phyloP scores from a whole-genome alignment of 2,888 invertebrate species.

The Melipona bicolor region DNA sequence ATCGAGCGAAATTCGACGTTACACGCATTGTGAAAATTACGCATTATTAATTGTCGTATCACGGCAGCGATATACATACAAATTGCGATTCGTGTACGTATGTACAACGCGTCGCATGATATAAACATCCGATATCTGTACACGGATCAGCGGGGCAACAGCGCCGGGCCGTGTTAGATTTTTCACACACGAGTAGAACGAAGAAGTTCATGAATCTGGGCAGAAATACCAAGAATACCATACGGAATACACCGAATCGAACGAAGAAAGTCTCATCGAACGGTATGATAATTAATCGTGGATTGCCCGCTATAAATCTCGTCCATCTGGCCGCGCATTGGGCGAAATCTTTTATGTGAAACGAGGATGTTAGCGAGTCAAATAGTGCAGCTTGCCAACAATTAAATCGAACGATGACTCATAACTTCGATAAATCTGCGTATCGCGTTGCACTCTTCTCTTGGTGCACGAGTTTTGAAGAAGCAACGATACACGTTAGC shows the following conservation, averaged over 20 bases:
- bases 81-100: slow-evolving; percentile 12
- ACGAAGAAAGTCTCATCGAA: slow-evolving; percentile 44
- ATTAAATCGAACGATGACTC: slow-evolving; percentile 54
- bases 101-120: slow-evolving; percentile 36
- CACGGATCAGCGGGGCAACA: slow-evolving; percentile 37
- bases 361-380: slow-evolving; percentile 47
- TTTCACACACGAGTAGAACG: slow-evolving; percentile 11
- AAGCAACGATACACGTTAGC: background rate
- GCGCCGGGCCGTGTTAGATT: slow-evolving; percentile 30
- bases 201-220: slow-evolving; percentile 32
- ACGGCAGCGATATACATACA: slow-evolving; percentile 1
- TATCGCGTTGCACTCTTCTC: background rate
- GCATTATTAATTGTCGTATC: slow-evolving; percentile 2
- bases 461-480: background rate
- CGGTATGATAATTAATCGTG: slow-evolving; percentile 67
- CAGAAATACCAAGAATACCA: slow-evolving; percentile 10
- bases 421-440: slow-evolving; percentile 11
- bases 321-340: slow-evolving; percentile 52
- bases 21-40: background rate
- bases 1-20: background rate
- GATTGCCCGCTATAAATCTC: slow-evolving; percentile 59
- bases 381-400: slow-evolving; percentile 31
- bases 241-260: slow-evolving; percentile 12
- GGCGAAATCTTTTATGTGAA: slow-evolving; percentile 57
- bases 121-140: slow-evolving; percentile 45